These are phyloP conservation scores for Meganola albula DNA, from an alignment of 2,888 invertebrate species.

Conservation along the genomic window DNA sequence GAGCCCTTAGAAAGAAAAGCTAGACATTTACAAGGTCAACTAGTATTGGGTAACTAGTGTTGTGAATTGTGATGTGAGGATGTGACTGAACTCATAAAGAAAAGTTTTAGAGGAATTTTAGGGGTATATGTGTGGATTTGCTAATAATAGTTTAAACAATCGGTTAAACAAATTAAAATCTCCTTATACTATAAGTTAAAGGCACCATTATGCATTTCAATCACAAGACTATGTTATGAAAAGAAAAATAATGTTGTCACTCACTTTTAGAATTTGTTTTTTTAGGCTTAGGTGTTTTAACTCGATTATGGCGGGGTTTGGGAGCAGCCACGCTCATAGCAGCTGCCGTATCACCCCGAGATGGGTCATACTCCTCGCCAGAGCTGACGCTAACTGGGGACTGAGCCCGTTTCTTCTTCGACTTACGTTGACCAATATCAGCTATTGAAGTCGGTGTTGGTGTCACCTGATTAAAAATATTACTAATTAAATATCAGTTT, in stretches of 20 bases:
- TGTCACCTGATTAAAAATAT: too few species aligned
- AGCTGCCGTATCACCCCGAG: constrained; percentile 57
- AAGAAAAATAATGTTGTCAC: background rate
- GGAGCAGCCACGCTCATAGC: constrained; percentile 64
- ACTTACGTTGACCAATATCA: constrained; percentile 63
- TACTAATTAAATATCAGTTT: too few species aligned
- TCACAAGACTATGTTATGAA: background rate
- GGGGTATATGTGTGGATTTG: too few species aligned
- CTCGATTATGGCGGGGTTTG: constrained; percentile 52
- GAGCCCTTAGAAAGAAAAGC: too few species aligned
- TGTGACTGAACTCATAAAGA: too few species aligned
- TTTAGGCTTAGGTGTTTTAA: constrained; percentile 43
- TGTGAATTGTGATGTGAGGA: too few species aligned
- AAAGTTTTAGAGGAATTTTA: too few species aligned
- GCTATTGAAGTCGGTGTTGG: constrained; percentile 58
- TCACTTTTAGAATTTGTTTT: constrained; percentile 63
- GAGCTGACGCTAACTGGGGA: constrained; percentile 68
- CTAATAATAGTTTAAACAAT: background rate
- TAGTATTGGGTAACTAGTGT: background rate
- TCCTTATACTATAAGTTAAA: too few species aligned
- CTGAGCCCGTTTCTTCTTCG: constrained; percentile 63
- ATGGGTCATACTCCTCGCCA: constrained; percentile 70
- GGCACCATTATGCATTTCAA: too few species aligned
- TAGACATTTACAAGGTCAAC: too few species aligned
- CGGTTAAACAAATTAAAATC: too few species aligned